Conservation (phyloP, 2,888 invertebrate species). For the Tenthredo livida region DNA sequence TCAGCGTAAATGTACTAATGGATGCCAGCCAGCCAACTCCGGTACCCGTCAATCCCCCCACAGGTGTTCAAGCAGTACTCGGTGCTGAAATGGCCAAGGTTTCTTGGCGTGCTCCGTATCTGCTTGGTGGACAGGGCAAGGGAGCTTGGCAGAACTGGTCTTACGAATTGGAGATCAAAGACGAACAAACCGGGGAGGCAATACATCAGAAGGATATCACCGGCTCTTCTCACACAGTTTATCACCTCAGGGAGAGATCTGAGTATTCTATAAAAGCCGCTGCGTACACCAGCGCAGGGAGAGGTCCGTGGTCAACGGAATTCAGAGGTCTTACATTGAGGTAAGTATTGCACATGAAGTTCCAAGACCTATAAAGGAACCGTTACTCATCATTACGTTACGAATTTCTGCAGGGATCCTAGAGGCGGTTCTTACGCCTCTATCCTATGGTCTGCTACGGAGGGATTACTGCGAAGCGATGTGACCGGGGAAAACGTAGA, state of each 20-base stretch:
- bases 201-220: slow-evolving; percentile 79
- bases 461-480: slow-evolving; percentile 90
- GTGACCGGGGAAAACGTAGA: slow-evolving; percentile 88
- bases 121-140: slow-evolving; percentile 85
- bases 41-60: slow-evolving; percentile 89
- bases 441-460: slow-evolving; percentile 87
- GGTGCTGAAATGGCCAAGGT: slow-evolving; percentile 88
- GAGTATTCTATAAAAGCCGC: slow-evolving; percentile 90
- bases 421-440: slow-evolving; percentile 82
- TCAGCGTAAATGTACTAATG: slow-evolving; percentile 77
- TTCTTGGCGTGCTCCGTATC: slow-evolving; percentile 90
- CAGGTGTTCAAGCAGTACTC: slow-evolving; percentile 89
- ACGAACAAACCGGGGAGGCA: slow-evolving; percentile 77
- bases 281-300: slow-evolving; percentile 87
- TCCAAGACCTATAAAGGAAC: background rate
- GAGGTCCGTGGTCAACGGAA: slow-evolving; percentile 90
- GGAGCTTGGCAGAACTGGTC: slow-evolving; percentile 88
- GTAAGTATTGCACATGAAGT: slow-evolving; percentile 59
- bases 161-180: slow-evolving; percentile 86
- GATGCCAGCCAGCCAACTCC: slow-evolving; percentile 87
- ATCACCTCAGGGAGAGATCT: slow-evolving; percentile 86
- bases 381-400: background rate
- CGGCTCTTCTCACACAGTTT: slow-evolving; percentile 83
- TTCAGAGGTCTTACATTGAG: slow-evolving; percentile 87
- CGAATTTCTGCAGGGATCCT: slow-evolving; percentile 67